A percentile compares a stretch with the other conserved stretches of the same genome.
phyloP scores from a whole-genome alignment of 1,140 invertebrate genomes.

The Teleopsis dalmanni region DNA sequence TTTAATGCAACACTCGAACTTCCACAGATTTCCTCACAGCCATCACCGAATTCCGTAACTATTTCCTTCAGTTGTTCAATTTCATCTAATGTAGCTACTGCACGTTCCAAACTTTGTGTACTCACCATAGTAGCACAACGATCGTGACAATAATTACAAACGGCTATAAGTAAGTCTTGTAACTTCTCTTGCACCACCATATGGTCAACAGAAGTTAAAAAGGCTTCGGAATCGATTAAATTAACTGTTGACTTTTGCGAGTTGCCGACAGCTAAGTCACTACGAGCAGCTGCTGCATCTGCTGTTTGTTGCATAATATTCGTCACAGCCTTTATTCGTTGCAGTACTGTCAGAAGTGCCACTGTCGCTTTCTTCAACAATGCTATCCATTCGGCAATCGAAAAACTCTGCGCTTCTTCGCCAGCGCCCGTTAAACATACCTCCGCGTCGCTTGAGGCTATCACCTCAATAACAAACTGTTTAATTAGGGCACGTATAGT shows the following conservation, averaged over 20 bases:
- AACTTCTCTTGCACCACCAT: slow-evolving; percentile 60
- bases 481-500: slow-evolving; percentile 83
- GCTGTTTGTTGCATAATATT: slow-evolving; percentile 62
- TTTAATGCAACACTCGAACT: slow-evolving; percentile 70
- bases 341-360: slow-evolving; percentile 54
- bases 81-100: slow-evolving; percentile 60
- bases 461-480: slow-evolving; percentile 74
- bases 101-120: slow-evolving; percentile 62
- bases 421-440: slow-evolving; percentile 58
- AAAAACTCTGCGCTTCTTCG: slow-evolving; percentile 59
- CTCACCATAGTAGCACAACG: slow-evolving; percentile 77
- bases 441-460: slow-evolving; percentile 57
- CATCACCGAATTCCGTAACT: slow-evolving; percentile 70
- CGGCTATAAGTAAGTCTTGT: slow-evolving; percentile 64
- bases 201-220: slow-evolving; percentile 64
- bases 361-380: slow-evolving; percentile 68
- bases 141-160: slow-evolving; percentile 89
- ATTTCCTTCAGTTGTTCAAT: slow-evolving; percentile 69
- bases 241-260: slow-evolving; percentile 41
- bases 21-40: slow-evolving; percentile 71
- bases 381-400: slow-evolving; percentile 69
- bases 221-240: slow-evolving; percentile 55
- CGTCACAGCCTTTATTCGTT: slow-evolving; percentile 60
- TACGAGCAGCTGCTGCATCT: slow-evolving; percentile 51
- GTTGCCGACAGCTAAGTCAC: slow-evolving; percentile 29